phyloP scores from a whole-genome alignment of 1,140 invertebrate species.

The Rhopalosiphum padi region DNA sequence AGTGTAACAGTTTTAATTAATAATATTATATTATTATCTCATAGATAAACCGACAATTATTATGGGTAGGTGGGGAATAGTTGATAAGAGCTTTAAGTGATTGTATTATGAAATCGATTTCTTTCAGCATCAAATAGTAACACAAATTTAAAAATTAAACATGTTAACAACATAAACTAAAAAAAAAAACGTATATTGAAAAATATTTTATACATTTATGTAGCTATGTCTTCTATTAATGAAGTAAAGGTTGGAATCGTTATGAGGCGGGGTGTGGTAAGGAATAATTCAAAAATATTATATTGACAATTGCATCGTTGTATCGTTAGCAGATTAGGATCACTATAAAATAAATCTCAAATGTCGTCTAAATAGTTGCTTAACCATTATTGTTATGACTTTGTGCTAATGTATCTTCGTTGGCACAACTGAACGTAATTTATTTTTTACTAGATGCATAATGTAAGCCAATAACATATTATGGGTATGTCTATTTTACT shows the following conservation, averaged over 20 bases:
- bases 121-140: neutral
- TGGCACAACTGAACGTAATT: neutral
- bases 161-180: neutral
- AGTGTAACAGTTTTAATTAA: constrained; percentile 9
- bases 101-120: neutral
- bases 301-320: neutral
- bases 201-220: neutral
- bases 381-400: neutral
- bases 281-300: neutral
- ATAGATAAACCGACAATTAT: neutral
- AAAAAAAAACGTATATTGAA: neutral
- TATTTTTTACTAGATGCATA: neutral
- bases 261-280: neutral
- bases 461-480: neutral
- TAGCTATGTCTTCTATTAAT: no score
- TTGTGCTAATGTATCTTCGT: neutral
- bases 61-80: neutral
- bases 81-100: neutral
- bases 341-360: neutral
- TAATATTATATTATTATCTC: neutral
- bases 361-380: neutral
- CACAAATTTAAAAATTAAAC: neutral
- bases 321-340: neutral
- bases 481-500: neutral
- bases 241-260: neutral